phyloP scores from a whole-genome alignment of 23 tunicate genomes.

The Ciona savignyi region DNA sequence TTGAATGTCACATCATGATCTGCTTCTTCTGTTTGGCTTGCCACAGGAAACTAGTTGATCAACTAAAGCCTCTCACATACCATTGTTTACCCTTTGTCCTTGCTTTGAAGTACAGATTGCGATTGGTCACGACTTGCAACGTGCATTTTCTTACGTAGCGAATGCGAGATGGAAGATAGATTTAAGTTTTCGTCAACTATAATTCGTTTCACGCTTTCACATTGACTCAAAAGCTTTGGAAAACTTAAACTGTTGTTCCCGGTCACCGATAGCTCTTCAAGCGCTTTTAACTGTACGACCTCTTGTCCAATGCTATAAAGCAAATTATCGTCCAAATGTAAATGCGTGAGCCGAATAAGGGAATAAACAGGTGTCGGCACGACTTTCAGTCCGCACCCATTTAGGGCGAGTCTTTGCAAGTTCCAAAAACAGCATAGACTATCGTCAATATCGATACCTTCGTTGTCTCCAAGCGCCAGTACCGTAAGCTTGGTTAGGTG shows the following conservation, averaged over 20 bases:
- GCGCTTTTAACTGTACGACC: constrained; percentile 56
- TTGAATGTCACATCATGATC: no score
- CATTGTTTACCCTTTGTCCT: not conserved
- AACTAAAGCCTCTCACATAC: no score
- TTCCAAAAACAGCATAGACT: constrained; percentile 73
- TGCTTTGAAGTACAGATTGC: not conserved
- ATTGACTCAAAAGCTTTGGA: constrained; percentile 63
- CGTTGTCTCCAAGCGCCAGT: constrained; percentile 75
- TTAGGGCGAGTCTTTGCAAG: constrained; percentile 67
- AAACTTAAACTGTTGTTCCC: constrained; percentile 52
- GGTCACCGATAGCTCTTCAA: constrained; percentile 82
- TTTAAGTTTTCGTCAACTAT: constrained; percentile 62
- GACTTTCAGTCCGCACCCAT: constrained; percentile 51
- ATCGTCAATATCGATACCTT: constrained; percentile 75
- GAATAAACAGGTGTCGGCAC: constrained; percentile 57
- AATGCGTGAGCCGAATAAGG: constrained; percentile 50
- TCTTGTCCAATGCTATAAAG: constrained; percentile 38
- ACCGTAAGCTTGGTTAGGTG: constrained; percentile 77
- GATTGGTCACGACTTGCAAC: constrained; percentile 14
- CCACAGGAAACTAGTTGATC: no score
- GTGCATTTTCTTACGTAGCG: constrained; percentile 40
- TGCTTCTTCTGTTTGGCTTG: no score
- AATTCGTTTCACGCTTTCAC: constrained; percentile 49
- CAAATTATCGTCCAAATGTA: constrained; percentile 77
- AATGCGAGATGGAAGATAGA: constrained; percentile 29